Evolutionary conservation across 2,797 vertebrate genomes (phyloP).

Genomic region (Poliocrania exsul): DNA sequence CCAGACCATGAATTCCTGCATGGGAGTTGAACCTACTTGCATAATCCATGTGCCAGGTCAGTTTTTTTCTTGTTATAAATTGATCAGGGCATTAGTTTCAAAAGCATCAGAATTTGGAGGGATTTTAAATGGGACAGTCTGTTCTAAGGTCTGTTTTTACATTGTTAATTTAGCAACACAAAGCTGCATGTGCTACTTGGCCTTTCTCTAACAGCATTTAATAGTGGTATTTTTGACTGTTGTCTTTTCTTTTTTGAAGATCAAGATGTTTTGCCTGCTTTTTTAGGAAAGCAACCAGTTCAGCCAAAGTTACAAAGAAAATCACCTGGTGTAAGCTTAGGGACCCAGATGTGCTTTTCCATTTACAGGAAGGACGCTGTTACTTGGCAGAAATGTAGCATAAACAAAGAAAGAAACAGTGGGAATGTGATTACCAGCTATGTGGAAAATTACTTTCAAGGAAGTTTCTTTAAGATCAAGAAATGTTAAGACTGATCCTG

Average conservation of each 20-base stretch:
- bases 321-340: neutral
- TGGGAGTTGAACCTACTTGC: neutral
- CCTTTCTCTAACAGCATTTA: neutral
- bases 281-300: neutral
- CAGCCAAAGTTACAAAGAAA: neutral
- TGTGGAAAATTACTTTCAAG: neutral
- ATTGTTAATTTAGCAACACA: neutral
- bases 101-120: neutral
- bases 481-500: neutral
- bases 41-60: neutral
- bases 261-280: neutral
- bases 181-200: neutral
- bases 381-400: constrained; percentile 1
- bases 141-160: neutral
- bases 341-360: neutral
- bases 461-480: neutral
- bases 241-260: neutral
- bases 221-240: neutral
- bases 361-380: neutral
- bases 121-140: neutral
- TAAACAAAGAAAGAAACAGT: constrained; percentile 23
- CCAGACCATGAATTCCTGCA: neutral
- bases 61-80: neutral
- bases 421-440: neutral
- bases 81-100: neutral